Evolutionary conservation across 92 coral and sea anemone genomes (phyloP).

Genomic region (Siderastrea radians): DNA sequence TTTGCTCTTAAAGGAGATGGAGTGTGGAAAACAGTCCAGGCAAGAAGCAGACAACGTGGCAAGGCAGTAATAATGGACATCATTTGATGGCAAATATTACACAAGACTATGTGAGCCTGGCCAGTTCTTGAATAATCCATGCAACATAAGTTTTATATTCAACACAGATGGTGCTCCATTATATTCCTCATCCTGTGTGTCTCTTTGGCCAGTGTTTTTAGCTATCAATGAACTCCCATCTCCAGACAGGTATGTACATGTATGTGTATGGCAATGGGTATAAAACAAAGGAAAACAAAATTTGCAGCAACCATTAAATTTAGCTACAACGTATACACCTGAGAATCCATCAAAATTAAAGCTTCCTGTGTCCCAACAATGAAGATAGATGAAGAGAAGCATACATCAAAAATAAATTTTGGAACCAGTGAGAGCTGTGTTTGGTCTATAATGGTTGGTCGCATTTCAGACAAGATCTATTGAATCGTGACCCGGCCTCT

Average conservation of each 20-base stretch:
- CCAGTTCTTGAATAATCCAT: conserved; percentile 26
- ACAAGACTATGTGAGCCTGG: conserved; percentile 39
- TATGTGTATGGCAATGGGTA: too few species aligned
- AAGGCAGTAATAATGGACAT: conserved; percentile 54
- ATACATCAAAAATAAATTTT: too few species aligned
- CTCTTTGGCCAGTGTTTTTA: conserved; percentile 67
- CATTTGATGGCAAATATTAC: conserved; percentile 65
- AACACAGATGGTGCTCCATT: conserved; percentile 77
- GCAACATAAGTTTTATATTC: conserved; percentile 74
- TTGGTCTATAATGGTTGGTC: too few species aligned
- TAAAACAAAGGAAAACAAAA: too few species aligned
- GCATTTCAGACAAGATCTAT: too few species aligned
- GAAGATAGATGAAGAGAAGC: too few species aligned
- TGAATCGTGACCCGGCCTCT: too few species aligned
- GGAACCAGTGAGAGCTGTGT: too few species aligned
- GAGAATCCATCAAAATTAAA: too few species aligned
- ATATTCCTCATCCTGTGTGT: conserved; percentile 66
- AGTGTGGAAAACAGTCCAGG: conserved; percentile 50
- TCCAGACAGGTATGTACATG: conserved; percentile 53
- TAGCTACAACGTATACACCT: too few species aligned
- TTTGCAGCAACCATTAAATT: too few species aligned
- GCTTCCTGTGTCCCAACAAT: too few species aligned
- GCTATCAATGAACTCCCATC: conserved; percentile 77
- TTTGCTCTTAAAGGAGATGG: conserved; percentile 26
- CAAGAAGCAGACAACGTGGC: conserved; percentile 26